Evolutionary conservation across 2,888 invertebrate species (phyloP), one percentile per base, ranked within the genome.

Genomic region (Pecten maximus): DNA sequence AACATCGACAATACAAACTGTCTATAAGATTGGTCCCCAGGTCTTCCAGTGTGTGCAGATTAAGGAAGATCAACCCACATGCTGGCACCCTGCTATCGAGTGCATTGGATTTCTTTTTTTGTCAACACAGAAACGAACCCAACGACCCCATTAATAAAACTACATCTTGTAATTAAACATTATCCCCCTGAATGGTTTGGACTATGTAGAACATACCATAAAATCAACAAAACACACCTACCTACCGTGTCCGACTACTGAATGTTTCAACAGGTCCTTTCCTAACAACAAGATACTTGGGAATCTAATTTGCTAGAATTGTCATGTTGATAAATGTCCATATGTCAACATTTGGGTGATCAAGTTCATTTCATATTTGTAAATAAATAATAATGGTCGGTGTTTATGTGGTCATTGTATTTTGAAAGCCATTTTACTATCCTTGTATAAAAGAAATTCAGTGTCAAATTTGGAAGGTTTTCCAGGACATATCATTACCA

Each of bases 61-160:
- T 74, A 74, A 74, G 60, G 12, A 28, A 28, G 0, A 35, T 35
- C 74, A 10, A 35, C 74, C 74, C 35, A 74, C 74, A 74, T 74
- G 35, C 1, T 74, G 74, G 74, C 74, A 35, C 74, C 74, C 28
- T 74, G 74, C 74, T 74, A 28, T 35, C 35, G 12, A 35, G 74
- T 74, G 28, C 74, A 74, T 12, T 12, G 12, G 35, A 35, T 74
- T 28, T 60, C 15, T 35, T 74, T 74, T 74, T 74, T 74, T 74
- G 74, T 35, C 35, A 74, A 74, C 74, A 23, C 8, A 74, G 35
- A 74, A 74, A 74, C 74, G 74, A 28, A 74, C 74, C 35, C 35
- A 74, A 74, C 16, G 74, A 74, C 74, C 74, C 74, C 74, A 74
- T 28, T 28, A 74, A 74, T 74, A 74, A 28, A 74, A 74, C 74